phyloP scores from a whole-genome alignment of 2,797 vertebrate genomes.

The Naso thynnoides region DNA sequence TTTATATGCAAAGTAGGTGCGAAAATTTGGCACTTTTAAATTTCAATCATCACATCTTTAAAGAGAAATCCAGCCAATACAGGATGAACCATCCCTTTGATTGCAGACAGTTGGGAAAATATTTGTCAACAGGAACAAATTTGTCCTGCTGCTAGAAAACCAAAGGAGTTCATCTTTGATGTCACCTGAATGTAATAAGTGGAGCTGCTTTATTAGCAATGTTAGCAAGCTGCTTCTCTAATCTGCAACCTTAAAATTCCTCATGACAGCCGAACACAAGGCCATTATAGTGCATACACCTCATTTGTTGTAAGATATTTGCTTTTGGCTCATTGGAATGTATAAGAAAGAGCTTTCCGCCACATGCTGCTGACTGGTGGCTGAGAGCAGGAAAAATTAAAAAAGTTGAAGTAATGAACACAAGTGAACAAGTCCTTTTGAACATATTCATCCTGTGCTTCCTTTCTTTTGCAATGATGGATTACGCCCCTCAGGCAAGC shows the following conservation, averaged over 20 bases:
- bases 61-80: conserved; percentile 41
- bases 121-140: conserved; percentile 56
- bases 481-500: conserved; percentile 73
- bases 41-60: conserved; percentile 48
- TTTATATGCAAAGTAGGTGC: conserved; percentile 64
- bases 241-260: conserved; percentile 23
- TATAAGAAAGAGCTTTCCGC: conserved; percentile 18
- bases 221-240: conserved; percentile 14
- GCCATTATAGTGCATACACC: not conserved
- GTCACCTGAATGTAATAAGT: conserved; percentile 22
- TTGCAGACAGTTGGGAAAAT: conserved; percentile 46
- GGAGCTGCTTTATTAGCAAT: conserved; percentile 25
- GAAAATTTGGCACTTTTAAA: conserved; percentile 51
- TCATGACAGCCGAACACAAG: not conserved
- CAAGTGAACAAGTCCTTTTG: conserved; percentile 64
- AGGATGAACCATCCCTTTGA: conserved; percentile 44
- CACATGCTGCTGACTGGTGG: conserved; percentile 34
- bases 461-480: conserved; percentile 71
- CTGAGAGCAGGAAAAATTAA: conserved; percentile 48
- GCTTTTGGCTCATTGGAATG: conserved; percentile 19
- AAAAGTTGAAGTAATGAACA: conserved; percentile 68
- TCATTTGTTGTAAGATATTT: conserved; percentile 25
- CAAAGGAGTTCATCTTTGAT: conserved; percentile 40
- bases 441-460: conserved; percentile 67
- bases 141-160: conserved; percentile 44